phyloP scores from a whole-genome alignment of 2,888 invertebrate genomes.

The Oasisia sp. region DNA sequence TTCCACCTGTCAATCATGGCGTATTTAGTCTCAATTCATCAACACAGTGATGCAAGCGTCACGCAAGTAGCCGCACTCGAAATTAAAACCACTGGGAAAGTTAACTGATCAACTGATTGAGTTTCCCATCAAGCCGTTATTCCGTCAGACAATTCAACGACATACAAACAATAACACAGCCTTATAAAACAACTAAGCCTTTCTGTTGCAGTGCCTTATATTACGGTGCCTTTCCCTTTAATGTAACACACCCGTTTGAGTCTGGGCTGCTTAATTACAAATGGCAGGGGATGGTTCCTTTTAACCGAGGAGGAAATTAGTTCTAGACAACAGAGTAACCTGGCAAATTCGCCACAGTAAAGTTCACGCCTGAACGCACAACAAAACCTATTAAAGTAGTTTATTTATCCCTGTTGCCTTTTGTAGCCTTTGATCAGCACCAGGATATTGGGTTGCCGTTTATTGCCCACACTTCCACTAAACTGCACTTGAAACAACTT shows the following conservation, averaged over 20 bases:
- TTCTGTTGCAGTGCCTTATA: not conserved
- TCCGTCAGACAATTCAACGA: not conserved
- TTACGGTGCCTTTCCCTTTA: not conserved
- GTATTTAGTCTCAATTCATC: slow-evolving; percentile 17
- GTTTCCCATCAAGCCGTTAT: not conserved
- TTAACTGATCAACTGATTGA: not conserved
- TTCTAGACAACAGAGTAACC: not conserved
- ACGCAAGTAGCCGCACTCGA: not conserved
- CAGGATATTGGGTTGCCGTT: not conserved
- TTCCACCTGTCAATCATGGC: not conserved
- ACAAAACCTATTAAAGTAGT: not conserved
- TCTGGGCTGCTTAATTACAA: not conserved
- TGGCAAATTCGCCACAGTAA: not conserved
- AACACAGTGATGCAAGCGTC: not conserved
- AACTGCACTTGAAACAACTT: not conserved
- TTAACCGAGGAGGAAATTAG: not conserved
- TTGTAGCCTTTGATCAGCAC: not conserved
- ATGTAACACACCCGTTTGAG: not conserved
- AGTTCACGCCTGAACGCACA: not conserved
- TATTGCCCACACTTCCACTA: slow-evolving; percentile 4
- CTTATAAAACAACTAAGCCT: not conserved
- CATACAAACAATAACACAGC: not conserved
- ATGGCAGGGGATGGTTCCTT: not conserved
- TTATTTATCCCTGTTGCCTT: not conserved
- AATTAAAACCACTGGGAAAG: slow-evolving; percentile 10